Base-by-base conservation (phyloP, 2,888 invertebrate genomes). In the Eucera pruinosa region DNA sequence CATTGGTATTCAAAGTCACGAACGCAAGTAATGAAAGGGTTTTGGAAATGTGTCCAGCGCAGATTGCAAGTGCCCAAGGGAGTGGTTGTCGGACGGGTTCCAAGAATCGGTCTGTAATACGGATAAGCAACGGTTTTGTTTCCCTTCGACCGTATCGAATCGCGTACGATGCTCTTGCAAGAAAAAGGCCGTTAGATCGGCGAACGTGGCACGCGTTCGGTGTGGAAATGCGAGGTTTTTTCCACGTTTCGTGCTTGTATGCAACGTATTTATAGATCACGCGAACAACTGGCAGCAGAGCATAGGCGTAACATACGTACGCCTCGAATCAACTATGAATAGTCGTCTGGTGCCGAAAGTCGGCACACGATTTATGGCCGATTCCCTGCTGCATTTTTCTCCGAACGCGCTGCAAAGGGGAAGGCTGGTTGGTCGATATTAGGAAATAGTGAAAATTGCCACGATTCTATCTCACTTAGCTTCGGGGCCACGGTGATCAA, bases 401-500 rank as follows among this genome's bases (percentile, higher is more conserved):
- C 15, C 9, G 41, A 7, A n/a, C n/a, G n/a, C n/a, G n/a, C n/a
- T n/a, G n/a, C n/a, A n/a, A n/a, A n/a, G 60, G 47, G 48, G 33
- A 13, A 39, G 5, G 41, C 6, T 2, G 60, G 11, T 7, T 2
- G 61, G 25, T 57, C 60, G 66, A 50, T 48, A 36, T 55, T 66
- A 55, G 41, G 36, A 39, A 62, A 48, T 13, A 36, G 27, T 18
- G 39, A 61, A 76, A 62, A 62, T 74, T 39, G 57, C 9, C 62
- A 45, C 47, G 39, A 43, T 58, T 61, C 50, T 62, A 77, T 64
- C 68, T 68, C 54, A 77, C n/a, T n/a, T n/a, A n/a, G n/a, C n/a
- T n/a, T n/a, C n/a, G n/a, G n/a, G n/a, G n/a, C n/a, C n/a, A n/a
- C n/a, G n/a, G n/a, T n/a, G n/a, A n/a, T n/a, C n/a, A n/a, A n/a